A percentile compares a stretch with the other conserved stretches of the same genome.
Evolutionary conservation across 2,888 invertebrate species (phyloP).

Genomic region (Dascillus cervinus): DNA sequence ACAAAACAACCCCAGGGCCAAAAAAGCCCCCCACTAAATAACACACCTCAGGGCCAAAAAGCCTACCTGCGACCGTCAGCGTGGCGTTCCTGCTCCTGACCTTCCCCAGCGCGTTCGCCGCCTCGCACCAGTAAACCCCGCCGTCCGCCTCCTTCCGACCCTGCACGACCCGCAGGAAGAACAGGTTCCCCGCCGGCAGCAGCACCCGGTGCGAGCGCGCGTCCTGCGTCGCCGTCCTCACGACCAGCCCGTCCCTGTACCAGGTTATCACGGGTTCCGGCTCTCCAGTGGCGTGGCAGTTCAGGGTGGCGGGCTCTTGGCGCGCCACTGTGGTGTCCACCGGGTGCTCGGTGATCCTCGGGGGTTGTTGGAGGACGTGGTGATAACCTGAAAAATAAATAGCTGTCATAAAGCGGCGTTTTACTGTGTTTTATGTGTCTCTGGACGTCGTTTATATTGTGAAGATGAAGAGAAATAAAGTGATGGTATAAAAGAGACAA

Average conservation of each 20-base stretch:
- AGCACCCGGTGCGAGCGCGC: constrained; percentile 69
- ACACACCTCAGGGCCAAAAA: no score
- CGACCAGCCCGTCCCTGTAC: constrained; percentile 62
- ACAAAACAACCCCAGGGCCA: no score
- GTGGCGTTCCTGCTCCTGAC: constrained; percentile 79
- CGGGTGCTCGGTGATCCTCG: constrained; percentile 86
- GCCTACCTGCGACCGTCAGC: constrained; percentile 77
- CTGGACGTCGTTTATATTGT: no score
- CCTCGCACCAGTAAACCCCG: constrained; percentile 86
- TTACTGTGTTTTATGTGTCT: no score
- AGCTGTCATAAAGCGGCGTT: no score
- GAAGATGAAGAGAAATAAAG: no score
- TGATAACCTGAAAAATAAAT: constrained; percentile 52
- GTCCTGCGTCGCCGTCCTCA: constrained; percentile 55
- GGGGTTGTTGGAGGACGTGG: constrained; percentile 47
- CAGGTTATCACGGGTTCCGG: constrained; percentile 74
- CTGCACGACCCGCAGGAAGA: constrained; percentile 74
- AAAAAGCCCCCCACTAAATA: no score
- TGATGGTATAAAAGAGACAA: no score
- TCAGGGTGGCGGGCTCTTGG: constrained; percentile 85
- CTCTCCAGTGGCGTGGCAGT: constrained; percentile 82
- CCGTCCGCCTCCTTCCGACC: constrained; percentile 78
- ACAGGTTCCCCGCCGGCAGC: constrained; percentile 72
- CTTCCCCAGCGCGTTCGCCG: constrained; percentile 72
- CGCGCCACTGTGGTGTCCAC: constrained; percentile 81